These are phyloP conservation scores for Psettodes erumei DNA, from an alignment of 2,113 vertebrate species.

Conservation along the genomic window DNA sequence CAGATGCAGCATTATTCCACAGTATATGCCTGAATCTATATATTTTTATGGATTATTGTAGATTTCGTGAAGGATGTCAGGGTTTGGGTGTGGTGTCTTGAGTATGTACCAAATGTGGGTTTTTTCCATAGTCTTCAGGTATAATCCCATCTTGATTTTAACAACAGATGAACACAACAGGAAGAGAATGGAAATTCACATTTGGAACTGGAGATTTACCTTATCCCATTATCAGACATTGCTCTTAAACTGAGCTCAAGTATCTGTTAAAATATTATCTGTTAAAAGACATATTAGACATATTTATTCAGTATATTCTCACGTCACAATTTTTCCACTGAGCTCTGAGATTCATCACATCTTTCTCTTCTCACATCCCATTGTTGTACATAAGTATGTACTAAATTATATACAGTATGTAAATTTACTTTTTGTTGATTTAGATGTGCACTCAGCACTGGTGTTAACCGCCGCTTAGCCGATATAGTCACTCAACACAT, in stretches of 20 bases:
- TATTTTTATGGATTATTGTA: conserved; percentile 51
- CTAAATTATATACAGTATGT: conserved; percentile 13
- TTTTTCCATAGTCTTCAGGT: conserved; percentile 1
- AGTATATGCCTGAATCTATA: conserved; percentile 48
- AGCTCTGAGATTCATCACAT: conserved; percentile 31
- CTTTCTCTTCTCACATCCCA: conserved; percentile 27
- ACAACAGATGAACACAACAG: background rate
- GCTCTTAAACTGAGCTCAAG: background rate
- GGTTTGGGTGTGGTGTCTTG: conserved; percentile 20
- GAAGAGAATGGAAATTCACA: conserved; percentile 15
- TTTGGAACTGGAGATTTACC: conserved; percentile 17
- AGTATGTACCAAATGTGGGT: conserved; percentile 15
- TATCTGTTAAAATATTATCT: conserved; percentile 19
- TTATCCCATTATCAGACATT: background rate
- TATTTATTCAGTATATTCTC: conserved; percentile 45
- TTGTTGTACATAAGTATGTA: conserved; percentile 9
- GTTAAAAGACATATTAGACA: conserved; percentile 15
- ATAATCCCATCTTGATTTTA: background rate
- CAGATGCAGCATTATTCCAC: conserved; percentile 52
- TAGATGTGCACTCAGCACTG: conserved; percentile 18
- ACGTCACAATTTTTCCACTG: conserved; percentile 51
- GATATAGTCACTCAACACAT: conserved; percentile 19
- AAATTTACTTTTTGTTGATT: conserved; percentile 12
- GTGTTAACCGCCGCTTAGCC: conserved; percentile 39
- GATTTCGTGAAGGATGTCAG: conserved; percentile 49